A percentile compares a stretch with the other conserved stretches of the same genome.
Conservation (phyloP, 2,888 invertebrate species). For the Troglohyphantes excavatus region DNA sequence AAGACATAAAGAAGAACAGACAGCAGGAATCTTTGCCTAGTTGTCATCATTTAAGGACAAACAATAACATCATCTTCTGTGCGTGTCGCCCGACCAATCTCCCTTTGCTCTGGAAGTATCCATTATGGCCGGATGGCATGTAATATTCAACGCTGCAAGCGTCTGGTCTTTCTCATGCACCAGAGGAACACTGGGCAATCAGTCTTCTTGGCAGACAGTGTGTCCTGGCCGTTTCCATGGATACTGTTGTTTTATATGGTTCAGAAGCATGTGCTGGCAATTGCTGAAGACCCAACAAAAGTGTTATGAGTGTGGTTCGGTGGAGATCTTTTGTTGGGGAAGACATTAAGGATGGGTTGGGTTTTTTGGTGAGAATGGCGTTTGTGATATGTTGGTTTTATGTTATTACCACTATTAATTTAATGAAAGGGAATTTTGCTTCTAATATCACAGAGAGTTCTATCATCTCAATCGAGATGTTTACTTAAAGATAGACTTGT, state of each 20-base stretch:
- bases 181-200: slow-evolving; percentile 39
- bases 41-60: slow-evolving; percentile 37
- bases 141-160: slow-evolving; percentile 58
- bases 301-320: too few species aligned
- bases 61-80: slow-evolving; percentile 70
- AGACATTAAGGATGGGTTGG: too few species aligned
- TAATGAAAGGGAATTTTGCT: too few species aligned
- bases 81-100: slow-evolving; percentile 16
- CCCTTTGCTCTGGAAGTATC: slow-evolving; percentile 22
- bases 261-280: not conserved
- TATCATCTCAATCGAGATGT: too few species aligned
- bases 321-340: too few species aligned
- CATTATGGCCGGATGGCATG: slow-evolving; percentile 56
- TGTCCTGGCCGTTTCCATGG: slow-evolving; percentile 61
- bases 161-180: slow-evolving; percentile 61
- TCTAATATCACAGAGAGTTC: too few species aligned
- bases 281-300: too few species aligned
- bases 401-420: too few species aligned
- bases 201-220: slow-evolving; percentile 57
- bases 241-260: slow-evolving; percentile 52
- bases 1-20: slow-evolving; percentile 25
- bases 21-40: slow-evolving; percentile 19
- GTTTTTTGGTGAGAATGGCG: too few species aligned
- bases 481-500: too few species aligned
- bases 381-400: too few species aligned